Base-by-base conservation (phyloP, 2,797 vertebrate genomes). In the Danionella dracula region DNA sequence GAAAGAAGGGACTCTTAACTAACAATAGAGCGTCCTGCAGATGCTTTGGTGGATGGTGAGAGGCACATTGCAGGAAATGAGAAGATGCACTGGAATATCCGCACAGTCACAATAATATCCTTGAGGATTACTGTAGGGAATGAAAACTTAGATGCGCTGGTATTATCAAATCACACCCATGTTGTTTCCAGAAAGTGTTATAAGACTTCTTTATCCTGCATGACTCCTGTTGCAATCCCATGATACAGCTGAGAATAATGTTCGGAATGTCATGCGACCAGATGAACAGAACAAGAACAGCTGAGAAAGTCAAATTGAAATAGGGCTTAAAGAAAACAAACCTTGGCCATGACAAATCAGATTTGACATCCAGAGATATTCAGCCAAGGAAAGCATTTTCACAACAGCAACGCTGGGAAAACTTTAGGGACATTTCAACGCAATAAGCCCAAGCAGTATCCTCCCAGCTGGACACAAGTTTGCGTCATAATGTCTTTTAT, bases 31-130 rank as follows among this genome's bases (percentile, higher is more conserved):
- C 51, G 46, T 48, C 44, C 46, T 56, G 42, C 37, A 49, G 48
- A 10, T 8, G 2, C 13, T 54, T 10, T 19, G 41, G 16, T 42
- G 53, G 50, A 53, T 11, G 27, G 58, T 46, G 40, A 34, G 66
- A 50, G 12, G 70, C 32, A 48, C 13, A 38, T 13, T 0, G 10
- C 12, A n/a, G 69, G 66, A 67, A 62, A 72, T 69, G 66, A 67
- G 27, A 59, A 74, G 50, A 45, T 46, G 8, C 23, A 66, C 19
- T 46, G 15, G 44, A 68, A 69, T 65, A 55, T 68, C 54, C 35
- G 13, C 15, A 41, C 19, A 68, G 57, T 34, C 34, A 63, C 42
- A 56, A 56, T 61, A 55, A 62, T 59, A 46, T 57, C 53, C 44
- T 31, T 9, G 20, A 20, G 51, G 53, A 56, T 46, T 40, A 54